Conservation (phyloP, 2,888 invertebrate species). For the Sarcophaga carnaria region DNA sequence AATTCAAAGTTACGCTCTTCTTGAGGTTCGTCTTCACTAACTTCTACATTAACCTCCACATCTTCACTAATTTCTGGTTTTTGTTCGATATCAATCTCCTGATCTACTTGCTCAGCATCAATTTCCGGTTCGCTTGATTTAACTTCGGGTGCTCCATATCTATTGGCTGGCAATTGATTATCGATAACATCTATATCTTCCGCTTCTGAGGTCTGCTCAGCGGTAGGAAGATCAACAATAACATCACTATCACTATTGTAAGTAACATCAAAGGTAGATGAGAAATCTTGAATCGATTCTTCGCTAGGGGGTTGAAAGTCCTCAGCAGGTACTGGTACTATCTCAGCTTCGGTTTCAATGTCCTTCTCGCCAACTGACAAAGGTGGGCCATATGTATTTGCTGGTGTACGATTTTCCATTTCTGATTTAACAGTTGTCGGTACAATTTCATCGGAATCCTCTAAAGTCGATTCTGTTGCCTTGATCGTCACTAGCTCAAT, state of each 20-base stretch:
- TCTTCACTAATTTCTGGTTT: slow-evolving; percentile 16
- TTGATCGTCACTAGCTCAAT: slow-evolving; percentile 62
- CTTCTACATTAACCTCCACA: slow-evolving; percentile 37
- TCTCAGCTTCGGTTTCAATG: slow-evolving; percentile 59
- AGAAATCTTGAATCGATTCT: slow-evolving; percentile 76
- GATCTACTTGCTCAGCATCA: slow-evolving; percentile 48
- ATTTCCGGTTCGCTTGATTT: slow-evolving; percentile 26
- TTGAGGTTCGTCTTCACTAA: slow-evolving; percentile 12
- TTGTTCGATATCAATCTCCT: slow-evolving; percentile 16
- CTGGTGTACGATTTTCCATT: slow-evolving; percentile 73
- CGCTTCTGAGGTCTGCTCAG: slow-evolving; percentile 71
- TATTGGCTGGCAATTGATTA: slow-evolving; percentile 70
- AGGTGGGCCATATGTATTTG: slow-evolving; percentile 76
- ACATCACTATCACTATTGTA: slow-evolving; percentile 70
- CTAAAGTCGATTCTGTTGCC: slow-evolving; percentile 55
- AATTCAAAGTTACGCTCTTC: slow-evolving; percentile 23
- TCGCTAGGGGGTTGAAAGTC: slow-evolving; percentile 78
- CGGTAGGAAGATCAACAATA: slow-evolving; percentile 79
- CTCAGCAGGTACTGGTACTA: slow-evolving; percentile 73
- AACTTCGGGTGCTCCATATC: slow-evolving; percentile 74
- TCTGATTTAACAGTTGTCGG: slow-evolving; percentile 36
- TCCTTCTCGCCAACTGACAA: slow-evolving; percentile 13
- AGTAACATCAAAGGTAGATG: slow-evolving; percentile 69
- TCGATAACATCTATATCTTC: slow-evolving; percentile 57
- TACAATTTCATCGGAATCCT: slow-evolving; percentile 65